Evolutionary conservation across 2,113 vertebrate species (phyloP).

Genomic region (Gallinago jamesoni): DNA sequence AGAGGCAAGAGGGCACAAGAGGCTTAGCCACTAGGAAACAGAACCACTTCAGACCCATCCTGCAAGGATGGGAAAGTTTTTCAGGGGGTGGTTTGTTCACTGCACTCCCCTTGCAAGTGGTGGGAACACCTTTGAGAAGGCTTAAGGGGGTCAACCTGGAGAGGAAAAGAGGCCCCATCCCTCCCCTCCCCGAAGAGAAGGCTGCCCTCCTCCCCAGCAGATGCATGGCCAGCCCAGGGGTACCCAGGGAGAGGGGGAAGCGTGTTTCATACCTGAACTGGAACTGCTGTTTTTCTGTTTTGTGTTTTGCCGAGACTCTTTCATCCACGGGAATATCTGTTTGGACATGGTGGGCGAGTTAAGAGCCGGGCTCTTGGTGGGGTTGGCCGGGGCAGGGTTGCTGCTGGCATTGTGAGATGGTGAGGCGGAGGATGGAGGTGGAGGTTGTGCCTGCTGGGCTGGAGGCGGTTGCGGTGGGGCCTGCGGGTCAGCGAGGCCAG

Average conservation of each 20-base stretch:
- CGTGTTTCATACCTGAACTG: constrained; percentile 89
- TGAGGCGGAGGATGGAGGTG: constrained; percentile 83
- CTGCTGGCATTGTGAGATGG: constrained; percentile 88
- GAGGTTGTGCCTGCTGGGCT: constrained; percentile 75
- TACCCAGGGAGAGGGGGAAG: background rate
- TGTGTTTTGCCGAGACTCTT: constrained; percentile 96
- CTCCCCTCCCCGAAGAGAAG: background rate
- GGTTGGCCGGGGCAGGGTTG: constrained; percentile 77
- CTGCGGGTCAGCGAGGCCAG: constrained; percentile 79
- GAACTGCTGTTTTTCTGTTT: constrained; percentile 96
- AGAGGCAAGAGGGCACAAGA: background rate
- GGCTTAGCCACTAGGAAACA: background rate
- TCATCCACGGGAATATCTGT: constrained; percentile 99
- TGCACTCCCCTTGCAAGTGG: background rate
- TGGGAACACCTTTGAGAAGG: background rate
- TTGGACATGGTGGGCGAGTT: constrained; percentile 88
- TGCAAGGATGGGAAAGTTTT: background rate
- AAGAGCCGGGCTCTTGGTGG: constrained; percentile 83
- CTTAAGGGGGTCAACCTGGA: background rate
- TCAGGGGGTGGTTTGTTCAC: background rate
- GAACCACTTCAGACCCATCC: background rate
- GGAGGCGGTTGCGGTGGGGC: constrained; percentile 74
- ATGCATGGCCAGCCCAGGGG: background rate
- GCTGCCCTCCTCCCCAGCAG: accelerated
- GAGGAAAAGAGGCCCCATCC: background rate